Evolutionary conservation across 2,888 invertebrate species (phyloP).

Genomic region (Stegophylla sp.): DNA sequence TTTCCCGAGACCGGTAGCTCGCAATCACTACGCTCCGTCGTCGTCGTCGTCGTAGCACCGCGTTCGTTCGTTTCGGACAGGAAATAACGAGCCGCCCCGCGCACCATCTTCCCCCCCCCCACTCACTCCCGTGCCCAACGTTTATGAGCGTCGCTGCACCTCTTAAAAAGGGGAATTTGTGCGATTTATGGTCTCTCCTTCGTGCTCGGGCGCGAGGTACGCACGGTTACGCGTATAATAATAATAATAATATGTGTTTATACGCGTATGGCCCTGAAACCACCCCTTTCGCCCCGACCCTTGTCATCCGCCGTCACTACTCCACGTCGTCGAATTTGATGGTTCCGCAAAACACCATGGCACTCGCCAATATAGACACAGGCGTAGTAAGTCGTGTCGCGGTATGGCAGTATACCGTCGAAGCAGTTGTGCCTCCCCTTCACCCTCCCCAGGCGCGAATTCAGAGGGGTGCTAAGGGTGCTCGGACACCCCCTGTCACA

Average conservation of each 20-base stretch:
- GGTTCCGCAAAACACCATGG: slow-evolving; percentile 35
- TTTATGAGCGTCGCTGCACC: background rate
- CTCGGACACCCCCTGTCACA: too few relatives aligned
- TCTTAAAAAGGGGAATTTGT: background rate
- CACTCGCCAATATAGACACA: background rate
- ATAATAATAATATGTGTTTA: too few relatives aligned
- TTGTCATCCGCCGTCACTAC: background rate
- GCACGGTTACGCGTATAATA: too few relatives aligned
- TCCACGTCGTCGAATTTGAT: background rate
- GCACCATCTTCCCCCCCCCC: too few relatives aligned
- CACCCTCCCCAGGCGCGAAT: too few relatives aligned
- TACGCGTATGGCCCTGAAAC: too few relatives aligned
- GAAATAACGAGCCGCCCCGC: slow-evolving; percentile 22
- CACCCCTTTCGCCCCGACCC: background rate
- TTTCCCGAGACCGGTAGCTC: background rate
- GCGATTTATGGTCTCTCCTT: slow-evolving; percentile 29
- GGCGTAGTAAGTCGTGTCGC: slow-evolving; percentile 26
- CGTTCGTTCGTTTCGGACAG: slow-evolving; percentile 50
- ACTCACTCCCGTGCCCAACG: too few relatives aligned
- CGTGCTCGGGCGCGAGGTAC: too few relatives aligned
- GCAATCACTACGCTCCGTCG: background rate
- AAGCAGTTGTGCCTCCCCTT: too few relatives aligned
- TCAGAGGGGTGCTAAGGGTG: too few relatives aligned
- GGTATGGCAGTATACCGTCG: too few relatives aligned
- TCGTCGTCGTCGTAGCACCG: background rate